Evolutionary conservation across 53 echinoderm and acorn worm genomes (phyloP).

Genomic region (Antedon mediterranea): DNA sequence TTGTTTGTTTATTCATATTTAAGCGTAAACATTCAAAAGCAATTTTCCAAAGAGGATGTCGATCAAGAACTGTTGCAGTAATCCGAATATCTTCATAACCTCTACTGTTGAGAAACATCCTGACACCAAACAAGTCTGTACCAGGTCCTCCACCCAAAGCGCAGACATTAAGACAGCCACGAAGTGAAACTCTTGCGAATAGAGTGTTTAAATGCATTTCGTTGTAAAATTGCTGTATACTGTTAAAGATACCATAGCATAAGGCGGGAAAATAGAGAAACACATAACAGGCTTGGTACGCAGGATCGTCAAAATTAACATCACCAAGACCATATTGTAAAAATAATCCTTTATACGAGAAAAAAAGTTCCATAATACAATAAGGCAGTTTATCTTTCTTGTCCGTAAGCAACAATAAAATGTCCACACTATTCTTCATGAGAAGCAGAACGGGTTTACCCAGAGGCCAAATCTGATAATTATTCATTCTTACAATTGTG

Average conservation of each 20-base stretch:
- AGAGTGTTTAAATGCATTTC: background rate
- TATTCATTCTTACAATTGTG: too few relatives aligned
- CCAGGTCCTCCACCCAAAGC: background rate
- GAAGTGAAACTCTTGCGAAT: background rate
- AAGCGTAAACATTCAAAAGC: background rate
- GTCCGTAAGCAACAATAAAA: too few relatives aligned
- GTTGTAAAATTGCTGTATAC: background rate
- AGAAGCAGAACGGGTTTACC: too few relatives aligned
- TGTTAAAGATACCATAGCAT: background rate
- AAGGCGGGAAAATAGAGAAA: background rate
- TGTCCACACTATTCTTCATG: too few relatives aligned
- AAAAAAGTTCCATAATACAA: too few relatives aligned
- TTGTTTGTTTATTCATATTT: background rate
- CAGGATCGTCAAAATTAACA: background rate
- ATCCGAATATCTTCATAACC: background rate
- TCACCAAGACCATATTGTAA: background rate
- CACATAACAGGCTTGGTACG: background rate
- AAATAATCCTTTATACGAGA: too few relatives aligned
- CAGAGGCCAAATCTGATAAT: too few relatives aligned
- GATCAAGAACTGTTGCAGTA: background rate
- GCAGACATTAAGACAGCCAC: background rate
- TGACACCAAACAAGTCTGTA: background rate
- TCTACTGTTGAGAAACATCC: background rate
- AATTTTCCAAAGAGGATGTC: background rate
- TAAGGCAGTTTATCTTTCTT: too few relatives aligned